These are phyloP conservation scores for Pocillopora verrucosa DNA, from an alignment of 64 coral and sea anemone genomes.

Conservation along the genomic window DNA sequence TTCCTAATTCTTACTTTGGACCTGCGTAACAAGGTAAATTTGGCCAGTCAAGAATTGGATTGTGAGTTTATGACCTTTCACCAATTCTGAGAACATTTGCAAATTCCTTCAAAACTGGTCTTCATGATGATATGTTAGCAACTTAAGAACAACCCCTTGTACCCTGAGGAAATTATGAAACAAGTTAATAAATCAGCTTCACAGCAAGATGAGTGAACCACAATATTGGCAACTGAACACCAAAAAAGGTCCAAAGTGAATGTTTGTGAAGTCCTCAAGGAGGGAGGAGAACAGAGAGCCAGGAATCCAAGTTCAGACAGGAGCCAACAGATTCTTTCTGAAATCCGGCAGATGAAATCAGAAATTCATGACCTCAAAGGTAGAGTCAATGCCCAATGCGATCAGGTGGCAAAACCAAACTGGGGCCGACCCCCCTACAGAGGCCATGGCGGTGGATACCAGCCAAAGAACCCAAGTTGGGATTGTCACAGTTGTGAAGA, in stretches of 20 bases:
- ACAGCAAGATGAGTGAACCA: slow-evolving; percentile 20
- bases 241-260: slow-evolving; percentile 37
- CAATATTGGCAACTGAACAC: slow-evolving; percentile 20
- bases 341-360: slow-evolving; percentile 29
- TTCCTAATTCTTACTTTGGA: slow-evolving; percentile 44
- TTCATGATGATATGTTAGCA: slow-evolving; percentile 11
- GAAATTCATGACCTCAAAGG: slow-evolving; percentile 29
- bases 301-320: neutral
- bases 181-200: slow-evolving; percentile 51
- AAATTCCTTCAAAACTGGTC: neutral
- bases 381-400: slow-evolving; percentile 17
- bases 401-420: neutral
- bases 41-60: slow-evolving; percentile 31
- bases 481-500: slow-evolving; percentile 43
- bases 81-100: slow-evolving; percentile 57
- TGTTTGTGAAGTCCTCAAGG: slow-evolving; percentile 1
- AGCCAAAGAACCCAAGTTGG: neutral
- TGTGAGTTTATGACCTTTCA: slow-evolving; percentile 26
- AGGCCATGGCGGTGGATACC: slow-evolving; percentile 1
- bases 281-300: neutral
- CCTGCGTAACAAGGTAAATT: slow-evolving; percentile 54
- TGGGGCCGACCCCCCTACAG: slow-evolving; percentile 6
- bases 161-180: slow-evolving; percentile 51
- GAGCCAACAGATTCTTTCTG: slow-evolving; percentile 38
- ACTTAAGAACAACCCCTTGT: slow-evolving; percentile 25